A percentile compares a stretch with the other conserved stretches of the same genome.
Conservation (phyloP, 2,797 vertebrate genomes). For the Thunnus albacares region DNA sequence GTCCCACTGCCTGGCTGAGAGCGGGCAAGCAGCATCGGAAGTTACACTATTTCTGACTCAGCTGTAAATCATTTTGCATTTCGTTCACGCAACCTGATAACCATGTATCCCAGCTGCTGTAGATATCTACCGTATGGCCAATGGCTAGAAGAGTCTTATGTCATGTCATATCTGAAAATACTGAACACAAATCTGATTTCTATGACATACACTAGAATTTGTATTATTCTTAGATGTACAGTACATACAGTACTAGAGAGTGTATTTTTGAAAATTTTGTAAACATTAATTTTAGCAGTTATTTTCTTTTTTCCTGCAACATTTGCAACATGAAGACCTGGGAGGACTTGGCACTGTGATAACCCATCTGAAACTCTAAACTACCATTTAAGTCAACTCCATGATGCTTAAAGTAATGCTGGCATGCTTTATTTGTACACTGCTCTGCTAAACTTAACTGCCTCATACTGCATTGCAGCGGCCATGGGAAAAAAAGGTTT, state of each 20-base stretch:
- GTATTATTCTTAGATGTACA: neutral
- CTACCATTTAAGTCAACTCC: slow-evolving; percentile 3
- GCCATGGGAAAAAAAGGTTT: neutral
- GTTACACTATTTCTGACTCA: slow-evolving; percentile 69
- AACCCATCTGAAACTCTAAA: neutral
- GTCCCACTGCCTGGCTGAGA: slow-evolving; percentile 37
- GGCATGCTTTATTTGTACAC: slow-evolving; percentile 4
- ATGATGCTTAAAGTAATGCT: slow-evolving; percentile 23
- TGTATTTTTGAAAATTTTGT: neutral
- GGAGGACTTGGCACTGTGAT: neutral
- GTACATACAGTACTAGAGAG: neutral
- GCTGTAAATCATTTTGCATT: slow-evolving; percentile 62
- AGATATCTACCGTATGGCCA: neutral
- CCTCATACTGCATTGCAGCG: neutral
- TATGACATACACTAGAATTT: neutral
- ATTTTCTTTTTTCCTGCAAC: neutral
- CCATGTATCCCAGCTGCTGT: slow-evolving; percentile 43
- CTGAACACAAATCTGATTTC: slow-evolving; percentile 2
- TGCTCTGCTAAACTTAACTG: slow-evolving; percentile 11
- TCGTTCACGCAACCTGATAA: slow-evolving; percentile 48
- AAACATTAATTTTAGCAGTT: too few species aligned
- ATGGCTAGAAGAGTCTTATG: neutral
- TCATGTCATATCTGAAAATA: slow-evolving; percentile 56
- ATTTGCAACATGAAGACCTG: neutral
- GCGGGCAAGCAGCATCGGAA: slow-evolving; percentile 50